These are phyloP conservation scores for Pygocentrus nattereri DNA, from an alignment of 2,797 vertebrate species.

Conservation along the genomic window DNA sequence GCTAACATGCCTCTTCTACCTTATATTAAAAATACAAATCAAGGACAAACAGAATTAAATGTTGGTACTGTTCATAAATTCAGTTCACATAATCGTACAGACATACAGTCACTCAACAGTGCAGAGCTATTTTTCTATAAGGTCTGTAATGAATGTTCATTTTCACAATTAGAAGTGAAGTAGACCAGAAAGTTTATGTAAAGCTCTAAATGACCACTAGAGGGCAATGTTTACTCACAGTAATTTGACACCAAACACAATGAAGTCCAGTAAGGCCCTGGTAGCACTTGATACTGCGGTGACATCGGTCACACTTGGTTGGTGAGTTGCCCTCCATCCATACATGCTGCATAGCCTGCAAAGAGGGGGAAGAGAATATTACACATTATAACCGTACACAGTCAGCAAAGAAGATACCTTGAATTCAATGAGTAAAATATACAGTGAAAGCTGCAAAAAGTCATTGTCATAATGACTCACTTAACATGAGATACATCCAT, in stretches of 20 bases:
- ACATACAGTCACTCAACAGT: neutral
- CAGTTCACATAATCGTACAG: neutral
- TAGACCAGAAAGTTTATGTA: neutral
- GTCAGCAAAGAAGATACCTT: neutral
- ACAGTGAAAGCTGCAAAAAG: too few relatives aligned
- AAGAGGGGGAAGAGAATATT: conserved; percentile 27
- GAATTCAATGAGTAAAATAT: too few relatives aligned
- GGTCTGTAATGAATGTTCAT: neutral
- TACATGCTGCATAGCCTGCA: conserved; percentile 92
- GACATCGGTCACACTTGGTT: conserved; percentile 91
- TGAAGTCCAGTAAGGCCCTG: conserved; percentile 92
- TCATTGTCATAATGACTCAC: too few relatives aligned
- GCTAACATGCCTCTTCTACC: neutral
- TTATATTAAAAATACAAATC: neutral
- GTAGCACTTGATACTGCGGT: conserved; percentile 95
- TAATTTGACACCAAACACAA: conserved; percentile 95
- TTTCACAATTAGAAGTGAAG: neutral
- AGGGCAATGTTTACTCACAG: conserved; percentile 80
- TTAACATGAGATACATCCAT: too few relatives aligned
- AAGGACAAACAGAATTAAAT: neutral
- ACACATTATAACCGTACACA: neutral
- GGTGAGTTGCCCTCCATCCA: conserved; percentile 96
- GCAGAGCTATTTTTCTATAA: neutral
- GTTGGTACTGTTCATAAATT: neutral
- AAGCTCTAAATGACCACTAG: conserved; percentile 21